A percentile compares a stretch with the other conserved stretches of the same genome.
These are phyloP conservation scores for Drosophila neotestacea DNA, from an alignment of 2,888 invertebrate species.

Conservation along the genomic window DNA sequence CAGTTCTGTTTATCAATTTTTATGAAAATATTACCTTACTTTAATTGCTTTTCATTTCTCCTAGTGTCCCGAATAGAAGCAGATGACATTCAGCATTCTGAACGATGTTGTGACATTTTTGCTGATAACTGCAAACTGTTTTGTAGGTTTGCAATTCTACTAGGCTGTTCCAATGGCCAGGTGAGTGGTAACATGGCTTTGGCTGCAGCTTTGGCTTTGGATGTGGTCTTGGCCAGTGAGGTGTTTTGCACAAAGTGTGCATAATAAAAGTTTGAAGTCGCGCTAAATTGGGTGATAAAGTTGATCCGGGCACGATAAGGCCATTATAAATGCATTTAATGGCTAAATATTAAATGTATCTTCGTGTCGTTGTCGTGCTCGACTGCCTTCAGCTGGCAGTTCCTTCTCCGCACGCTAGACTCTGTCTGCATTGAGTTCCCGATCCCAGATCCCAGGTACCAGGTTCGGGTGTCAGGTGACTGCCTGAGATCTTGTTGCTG, in stretches of 20 bases:
- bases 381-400: slow-evolving; percentile 20
- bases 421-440: slow-evolving; percentile 24
- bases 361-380: slow-evolving; percentile 67
- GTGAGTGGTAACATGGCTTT: slow-evolving; percentile 16
- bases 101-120: slow-evolving; percentile 50
- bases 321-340: slow-evolving; percentile 83
- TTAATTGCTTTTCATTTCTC: slow-evolving; percentile 23
- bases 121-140: slow-evolving; percentile 15
- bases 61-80: slow-evolving; percentile 8
- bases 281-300: slow-evolving; percentile 80
- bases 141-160: not conserved
- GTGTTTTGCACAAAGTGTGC: slow-evolving; percentile 47
- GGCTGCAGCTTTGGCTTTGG: slow-evolving; percentile 2
- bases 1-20: not conserved
- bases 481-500: slow-evolving; percentile 37
- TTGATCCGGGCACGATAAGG: slow-evolving; percentile 82
- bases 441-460: slow-evolving; percentile 16
- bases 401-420: slow-evolving; percentile 35
- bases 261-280: slow-evolving; percentile 71
- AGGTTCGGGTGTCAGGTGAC: slow-evolving; percentile 49
- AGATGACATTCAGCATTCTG: slow-evolving; percentile 6
- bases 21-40: slow-evolving; percentile 5
- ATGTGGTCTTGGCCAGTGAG: slow-evolving; percentile 11
- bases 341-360: slow-evolving; percentile 77
- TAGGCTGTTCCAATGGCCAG: not conserved